Percentiles rank a stretch among this genome's conserved stretches.
These are phyloP conservation scores for Apamea sordens DNA, from an alignment of 2,888 invertebrate species.

Conservation along the genomic window DNA sequence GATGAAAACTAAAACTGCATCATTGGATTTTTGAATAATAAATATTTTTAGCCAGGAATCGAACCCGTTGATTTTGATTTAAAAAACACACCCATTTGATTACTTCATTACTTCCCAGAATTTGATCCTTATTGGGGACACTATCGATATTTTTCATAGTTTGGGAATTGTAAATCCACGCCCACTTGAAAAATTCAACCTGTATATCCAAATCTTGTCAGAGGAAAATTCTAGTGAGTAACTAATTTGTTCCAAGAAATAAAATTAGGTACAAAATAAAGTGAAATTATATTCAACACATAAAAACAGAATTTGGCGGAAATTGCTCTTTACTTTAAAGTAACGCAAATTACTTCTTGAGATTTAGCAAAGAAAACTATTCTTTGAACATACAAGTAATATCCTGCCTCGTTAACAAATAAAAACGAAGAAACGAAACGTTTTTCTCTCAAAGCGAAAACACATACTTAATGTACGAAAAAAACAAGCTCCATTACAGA, in stretches of 20 bases:
- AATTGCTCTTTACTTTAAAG: slow-evolving; percentile 1
- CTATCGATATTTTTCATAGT: no score
- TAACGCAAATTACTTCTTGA: slow-evolving; percentile 1
- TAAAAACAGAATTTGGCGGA: neutral
- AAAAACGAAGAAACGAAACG: slow-evolving; percentile 26
- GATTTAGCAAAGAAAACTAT: slow-evolving; percentile 16
- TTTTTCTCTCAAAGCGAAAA: slow-evolving; percentile 41
- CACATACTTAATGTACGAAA: slow-evolving; percentile 41
- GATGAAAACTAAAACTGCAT: no score
- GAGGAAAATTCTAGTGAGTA: neutral
- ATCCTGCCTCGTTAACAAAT: slow-evolving; percentile 39
- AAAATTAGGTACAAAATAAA: neutral
- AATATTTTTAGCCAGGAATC: no score
- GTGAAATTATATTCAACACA: slow-evolving; percentile 11
- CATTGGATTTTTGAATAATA: no score
- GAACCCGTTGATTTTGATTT: no score
- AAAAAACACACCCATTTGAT: no score
- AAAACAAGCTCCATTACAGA: slow-evolving; percentile 48
- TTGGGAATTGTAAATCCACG: no score
- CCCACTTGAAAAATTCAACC: neutral
- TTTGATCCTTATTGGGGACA: no score
- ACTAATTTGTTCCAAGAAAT: neutral
- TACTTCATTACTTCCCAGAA: no score
- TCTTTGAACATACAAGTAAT: slow-evolving; percentile 19
- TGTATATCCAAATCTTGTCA: slow-evolving; percentile 2